Base-by-base conservation (phyloP, 2,113 vertebrate species). In the Melanostigma gelatinosum region DNA sequence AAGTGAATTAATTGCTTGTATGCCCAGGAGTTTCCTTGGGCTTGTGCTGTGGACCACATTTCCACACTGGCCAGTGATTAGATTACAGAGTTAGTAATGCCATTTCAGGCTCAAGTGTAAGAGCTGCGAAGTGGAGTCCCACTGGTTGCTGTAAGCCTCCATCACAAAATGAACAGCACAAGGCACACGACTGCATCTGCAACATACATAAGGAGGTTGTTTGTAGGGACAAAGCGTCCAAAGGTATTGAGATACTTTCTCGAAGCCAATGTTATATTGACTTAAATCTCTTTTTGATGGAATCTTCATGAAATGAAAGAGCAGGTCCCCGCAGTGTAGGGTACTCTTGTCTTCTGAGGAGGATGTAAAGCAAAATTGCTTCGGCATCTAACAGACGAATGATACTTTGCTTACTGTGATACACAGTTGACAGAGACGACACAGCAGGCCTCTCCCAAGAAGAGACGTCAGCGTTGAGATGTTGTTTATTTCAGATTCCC, bases 1-100 rank as follows among this genome's bases (percentile, higher is more conserved):
- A 93, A 87, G 80, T 88, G 93, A 94, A 94, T 94, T 90, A 94
- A 94, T 94, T 90, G 90, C 88, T 88, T 90, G 91, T 92, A 92
- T 87, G 90, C 92, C 90, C 89, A 65, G 72, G 90, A 87, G 90
- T 89, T 88, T 91, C 89, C 84, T 22, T 66, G 82, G 80, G 85
- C 85, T 87, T 71, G 89, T 76, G 86, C 86, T 72, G 84, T 84
- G 90, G 89, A 85, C 87, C 71, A 40, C 85, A 80, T 85, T 90
- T 71, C 85, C 75, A 82, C 90, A 85, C 82, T 77, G 89, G 88
- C 85, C 91, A 79, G 84, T 91, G 92, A 94, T 94, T 90, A 91
- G 89, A 92, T 91, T 89, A 89, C 87, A 87, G 89, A 88, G 90
- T 90, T 85, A 87, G 86, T 83, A 65, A 84, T 82, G 87, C 86